Base-by-base conservation (phyloP, 92 coral and sea anemone genomes). In the Actinernus sp. region DNA sequence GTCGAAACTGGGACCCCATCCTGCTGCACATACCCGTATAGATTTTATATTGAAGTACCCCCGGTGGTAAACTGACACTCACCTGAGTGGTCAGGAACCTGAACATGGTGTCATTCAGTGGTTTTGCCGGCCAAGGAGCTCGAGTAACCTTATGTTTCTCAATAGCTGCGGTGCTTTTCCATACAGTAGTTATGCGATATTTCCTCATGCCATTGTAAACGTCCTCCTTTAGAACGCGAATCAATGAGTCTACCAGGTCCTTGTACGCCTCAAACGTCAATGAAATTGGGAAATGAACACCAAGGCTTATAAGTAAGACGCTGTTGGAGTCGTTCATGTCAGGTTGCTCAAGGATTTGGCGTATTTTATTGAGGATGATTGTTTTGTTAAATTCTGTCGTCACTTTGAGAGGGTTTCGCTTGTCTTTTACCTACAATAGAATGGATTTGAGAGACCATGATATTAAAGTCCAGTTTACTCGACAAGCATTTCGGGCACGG, bases 71-170 rank as follows among this genome's bases (percentile, higher is more conserved):
- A n/a, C n/a, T n/a, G n/a, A n/a, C n/a, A n/a, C n/a, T n/a, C n/a
- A 89, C 96, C 96, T 89, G 96, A 36, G 83, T 58, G 20, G 96
- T 89, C 25, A 68, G 59, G 31, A 89, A 89, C 58, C 96, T 74
- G 44, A 81, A 61, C 74, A 60, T 57, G 10, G 88, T 73, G 27
- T 36, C 49, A 31, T 82, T 82, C 14, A 74, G 64, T 14, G 69
- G 66, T 44, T 41, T 28, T 5, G 68, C 64, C n/a, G 75, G 65
- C 77, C 72, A 66, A 1, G 57, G 68, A 16, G 9, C 23, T 25
- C 60, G 49, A 12, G 36, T 51, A 3, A 74, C 45, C 29, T 74
- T 83, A 24, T 83, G 85, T 59, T 55, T 81, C 58, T 80, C 76
- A 24, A 87, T 52, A 0, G 85, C 79, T 43, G 93, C 45, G 11